Conservation (phyloP, 2,888 invertebrate genomes). For the Adineta ricciae region DNA sequence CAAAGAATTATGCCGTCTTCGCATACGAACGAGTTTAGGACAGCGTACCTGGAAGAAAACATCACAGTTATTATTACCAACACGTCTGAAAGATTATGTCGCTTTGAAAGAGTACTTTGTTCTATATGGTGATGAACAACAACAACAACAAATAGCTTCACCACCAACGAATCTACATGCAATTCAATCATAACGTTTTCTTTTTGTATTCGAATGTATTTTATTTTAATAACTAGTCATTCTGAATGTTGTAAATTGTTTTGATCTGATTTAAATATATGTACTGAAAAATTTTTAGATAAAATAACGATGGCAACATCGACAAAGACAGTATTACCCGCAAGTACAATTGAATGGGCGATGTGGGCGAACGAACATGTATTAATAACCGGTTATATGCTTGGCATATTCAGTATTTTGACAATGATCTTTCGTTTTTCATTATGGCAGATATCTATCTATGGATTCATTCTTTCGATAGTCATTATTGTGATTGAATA, state of each 20-base stretch:
- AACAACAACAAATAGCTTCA: neutral
- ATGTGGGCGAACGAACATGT: slow-evolving; percentile 21
- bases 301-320: neutral
- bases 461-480: neutral
- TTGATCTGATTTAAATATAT: neutral
- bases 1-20: slow-evolving; percentile 36
- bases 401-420: neutral
- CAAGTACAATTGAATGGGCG: neutral
- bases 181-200: neutral
- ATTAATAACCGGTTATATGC: slow-evolving; percentile 9
- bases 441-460: neutral
- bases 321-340: neutral
- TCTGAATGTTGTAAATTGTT: neutral
- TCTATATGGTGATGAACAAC: neutral
- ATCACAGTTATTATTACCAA: slow-evolving; percentile 39
- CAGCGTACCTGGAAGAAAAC: slow-evolving; percentile 39
- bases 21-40: slow-evolving; percentile 39
- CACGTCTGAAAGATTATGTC: slow-evolving; percentile 42
- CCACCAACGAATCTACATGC: neutral
- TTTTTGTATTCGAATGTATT: neutral
- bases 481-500: neutral
- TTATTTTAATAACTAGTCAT: neutral
- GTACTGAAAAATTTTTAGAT: neutral
- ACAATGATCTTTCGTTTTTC: neutral
- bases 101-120: slow-evolving; percentile 38